These are phyloP conservation scores for Schrankia costaestrigalis DNA, from an alignment of 2,888 invertebrate species.

Conservation along the genomic window DNA sequence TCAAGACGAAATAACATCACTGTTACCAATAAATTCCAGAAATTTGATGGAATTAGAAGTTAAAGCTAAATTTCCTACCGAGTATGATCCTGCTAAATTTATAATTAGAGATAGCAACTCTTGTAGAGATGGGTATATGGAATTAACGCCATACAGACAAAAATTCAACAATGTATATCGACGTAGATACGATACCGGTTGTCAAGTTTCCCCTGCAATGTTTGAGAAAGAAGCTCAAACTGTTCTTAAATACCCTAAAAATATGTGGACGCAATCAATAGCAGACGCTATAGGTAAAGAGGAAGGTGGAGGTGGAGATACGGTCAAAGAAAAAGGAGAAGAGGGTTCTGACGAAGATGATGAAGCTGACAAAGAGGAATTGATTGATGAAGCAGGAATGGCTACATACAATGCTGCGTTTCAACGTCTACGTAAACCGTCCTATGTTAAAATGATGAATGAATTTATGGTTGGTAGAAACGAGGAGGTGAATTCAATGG, in stretches of 20 bases:
- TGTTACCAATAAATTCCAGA: slow-evolving; percentile 73
- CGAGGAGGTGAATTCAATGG: slow-evolving; percentile 55
- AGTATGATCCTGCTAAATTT: slow-evolving; percentile 69
- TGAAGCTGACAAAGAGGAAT: slow-evolving; percentile 33
- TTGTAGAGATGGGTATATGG: slow-evolving; percentile 85
- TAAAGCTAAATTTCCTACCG: slow-evolving; percentile 82
- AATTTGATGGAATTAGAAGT: slow-evolving; percentile 85
- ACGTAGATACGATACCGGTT: slow-evolving; percentile 77
- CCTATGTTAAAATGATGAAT: slow-evolving; percentile 59
- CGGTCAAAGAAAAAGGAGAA: slow-evolving; percentile 34
- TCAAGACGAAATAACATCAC: slow-evolving; percentile 81
- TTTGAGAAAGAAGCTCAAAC: slow-evolving; percentile 83
- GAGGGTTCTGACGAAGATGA: slow-evolving; percentile 46
- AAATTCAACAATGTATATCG: slow-evolving; percentile 79
- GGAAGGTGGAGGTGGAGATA: slow-evolving; percentile 49
- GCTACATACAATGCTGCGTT: slow-evolving; percentile 52
- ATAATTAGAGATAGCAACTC: slow-evolving; percentile 76
- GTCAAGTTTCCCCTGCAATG: slow-evolving; percentile 79
- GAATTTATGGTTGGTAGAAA: slow-evolving; percentile 46
- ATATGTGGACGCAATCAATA: slow-evolving; percentile 85
- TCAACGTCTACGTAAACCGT: slow-evolving; percentile 56
- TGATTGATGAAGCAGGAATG: slow-evolving; percentile 54
- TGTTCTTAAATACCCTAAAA: slow-evolving; percentile 83
- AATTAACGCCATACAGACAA: slow-evolving; percentile 80
- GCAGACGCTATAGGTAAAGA: slow-evolving; percentile 55